phyloP scores from a whole-genome alignment of 2,888 invertebrate species.

The Doris montereyensis region DNA sequence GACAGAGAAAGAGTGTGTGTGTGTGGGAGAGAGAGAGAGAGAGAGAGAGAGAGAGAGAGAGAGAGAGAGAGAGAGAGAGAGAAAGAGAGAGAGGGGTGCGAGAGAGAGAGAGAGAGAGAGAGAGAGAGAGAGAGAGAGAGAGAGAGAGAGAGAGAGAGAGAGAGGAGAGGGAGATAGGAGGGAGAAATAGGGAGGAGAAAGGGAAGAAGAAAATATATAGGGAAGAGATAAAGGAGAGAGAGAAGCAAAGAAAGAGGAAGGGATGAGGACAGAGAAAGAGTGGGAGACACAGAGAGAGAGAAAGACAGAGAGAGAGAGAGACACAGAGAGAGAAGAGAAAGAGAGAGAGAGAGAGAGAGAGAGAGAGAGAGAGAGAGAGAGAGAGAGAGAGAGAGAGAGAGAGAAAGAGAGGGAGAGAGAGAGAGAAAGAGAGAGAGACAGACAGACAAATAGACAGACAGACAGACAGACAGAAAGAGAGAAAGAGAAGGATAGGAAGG shows the following conservation, averaged over 20 bases:
- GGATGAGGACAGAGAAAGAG: background rate
- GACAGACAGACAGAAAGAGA: background rate
- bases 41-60: too few species aligned
- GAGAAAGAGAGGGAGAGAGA: slow-evolving; percentile 8
- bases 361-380: background rate
- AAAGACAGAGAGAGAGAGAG: background rate
- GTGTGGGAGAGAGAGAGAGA: background rate
- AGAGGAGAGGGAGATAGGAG: slow-evolving; percentile 28
- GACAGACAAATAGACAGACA: background rate
- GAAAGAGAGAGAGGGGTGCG: too few species aligned
- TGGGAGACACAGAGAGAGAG: background rate
- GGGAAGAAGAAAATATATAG: slow-evolving; percentile 5
- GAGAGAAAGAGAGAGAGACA: background rate
- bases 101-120: background rate
- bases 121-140: slow-evolving; percentile 18
- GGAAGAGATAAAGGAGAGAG: background rate
- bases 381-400: background rate
- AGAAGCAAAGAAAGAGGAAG: background rate
- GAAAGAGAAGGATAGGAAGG: background rate
- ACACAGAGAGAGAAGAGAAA: background rate
- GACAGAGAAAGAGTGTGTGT: background rate
- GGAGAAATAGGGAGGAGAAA: slow-evolving; percentile 20
- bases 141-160: too few species aligned
- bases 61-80: too few species aligned
- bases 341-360: background rate